Percentiles rank a stretch among this genome's conserved stretches.
Evolutionary conservation across 2,888 invertebrate genomes (phyloP).

Genomic region (Balanococcus diminutus): DNA sequence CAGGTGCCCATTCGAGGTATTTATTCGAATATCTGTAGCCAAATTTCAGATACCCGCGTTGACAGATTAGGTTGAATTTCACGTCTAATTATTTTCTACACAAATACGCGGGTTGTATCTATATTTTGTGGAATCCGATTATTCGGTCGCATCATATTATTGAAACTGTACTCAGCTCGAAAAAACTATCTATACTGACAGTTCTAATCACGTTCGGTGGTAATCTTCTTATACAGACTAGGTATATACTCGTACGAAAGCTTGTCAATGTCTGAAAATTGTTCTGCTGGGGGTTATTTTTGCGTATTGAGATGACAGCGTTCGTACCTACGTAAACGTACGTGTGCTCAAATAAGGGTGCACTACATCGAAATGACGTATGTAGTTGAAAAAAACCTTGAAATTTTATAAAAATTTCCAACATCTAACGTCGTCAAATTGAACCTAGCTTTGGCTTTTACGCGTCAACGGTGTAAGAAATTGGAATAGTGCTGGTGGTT

Average conservation of each 20-base stretch:
- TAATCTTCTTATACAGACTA: background rate
- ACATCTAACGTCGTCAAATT: background rate
- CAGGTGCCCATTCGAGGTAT: background rate
- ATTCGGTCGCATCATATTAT: background rate
- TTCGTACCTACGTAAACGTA: background rate
- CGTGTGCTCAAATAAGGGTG: background rate
- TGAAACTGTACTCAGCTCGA: background rate
- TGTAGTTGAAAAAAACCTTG: background rate
- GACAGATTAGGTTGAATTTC: background rate
- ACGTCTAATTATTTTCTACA: background rate
- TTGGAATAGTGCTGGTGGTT: background rate
- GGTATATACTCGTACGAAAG: background rate
- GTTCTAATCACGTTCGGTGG: background rate
- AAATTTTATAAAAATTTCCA: background rate
- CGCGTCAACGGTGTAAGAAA: background rate
- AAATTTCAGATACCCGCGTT: background rate
- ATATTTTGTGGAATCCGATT: background rate
- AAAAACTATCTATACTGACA: background rate
- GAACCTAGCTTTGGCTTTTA: background rate
- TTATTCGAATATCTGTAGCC: background rate
- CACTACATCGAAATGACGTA: background rate
- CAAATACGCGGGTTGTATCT: background rate
- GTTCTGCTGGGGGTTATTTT: background rate
- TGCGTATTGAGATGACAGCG: background rate
- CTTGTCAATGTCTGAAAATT: background rate